Evolutionary conservation across 1,140 invertebrate species (phyloP), one percentile per base, ranked within the genome.

Genomic region (Pygmarrhopalites habei): DNA sequence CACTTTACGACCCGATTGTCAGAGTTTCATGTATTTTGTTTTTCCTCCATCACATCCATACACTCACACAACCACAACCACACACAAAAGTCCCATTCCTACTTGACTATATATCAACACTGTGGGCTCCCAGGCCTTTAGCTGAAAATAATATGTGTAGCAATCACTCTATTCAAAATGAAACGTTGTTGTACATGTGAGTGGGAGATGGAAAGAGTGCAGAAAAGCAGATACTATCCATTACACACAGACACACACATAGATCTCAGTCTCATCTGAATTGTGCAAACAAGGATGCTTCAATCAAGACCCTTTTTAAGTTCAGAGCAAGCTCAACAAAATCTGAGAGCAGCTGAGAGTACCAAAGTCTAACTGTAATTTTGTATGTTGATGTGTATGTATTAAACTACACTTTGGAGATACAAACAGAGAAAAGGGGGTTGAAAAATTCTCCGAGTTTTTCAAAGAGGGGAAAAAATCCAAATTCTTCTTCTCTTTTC

Each of bases 221-320:
- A n/a, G n/a, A n/a, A n/a, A n/a, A n/a, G n/a, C n/a, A n/a, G n/a
- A n/a, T n/a, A n/a, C n/a, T n/a, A n/a, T n/a, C n/a, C n/a, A n/a
- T n/a, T 19, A 49, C 46, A 49, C 7, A 49, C 46, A 52, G 44
- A 47, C 7, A 47, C 7, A 47, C 7, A 5, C 7, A 47, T 25
- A 47, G 5, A 47, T 35, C 32, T 35, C 15, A 35, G 5, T 5
- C 15, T 35, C 5, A 15, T 35, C 32, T 35, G 5, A 35, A 10
- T 47, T 47, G 23, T 25, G 44, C 44, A 47, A 52, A 52, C 49
- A 52, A 52, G 49, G 49, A 52, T 52, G 49, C 49, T 52, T 52
- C 49, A 52, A 52, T 59, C 57, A 43, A 59, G 41, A 59, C 26
- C 41, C 41, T 59, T 59, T 41, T 46, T 21, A 43, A 47, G 46